These are phyloP conservation scores for Cataglyphis cursor DNA, from an alignment of 2,888 invertebrate genomes.

Conservation along the genomic window DNA sequence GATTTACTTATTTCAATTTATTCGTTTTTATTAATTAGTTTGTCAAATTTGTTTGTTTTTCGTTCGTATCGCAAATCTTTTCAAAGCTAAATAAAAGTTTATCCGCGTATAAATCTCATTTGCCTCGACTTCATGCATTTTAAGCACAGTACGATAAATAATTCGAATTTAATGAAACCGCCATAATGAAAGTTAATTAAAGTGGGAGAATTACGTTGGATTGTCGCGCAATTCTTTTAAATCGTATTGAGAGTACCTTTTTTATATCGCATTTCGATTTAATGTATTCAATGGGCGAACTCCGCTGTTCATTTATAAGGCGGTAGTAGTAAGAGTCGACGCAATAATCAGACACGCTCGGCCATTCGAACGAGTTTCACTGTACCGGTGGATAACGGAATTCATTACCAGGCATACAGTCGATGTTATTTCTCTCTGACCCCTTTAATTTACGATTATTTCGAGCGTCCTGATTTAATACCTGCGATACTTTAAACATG, in stretches of 20 bases:
- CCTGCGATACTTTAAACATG: constrained; percentile 19
- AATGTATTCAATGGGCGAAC: constrained; percentile 48
- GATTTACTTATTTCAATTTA: background rate
- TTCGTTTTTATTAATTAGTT: background rate
- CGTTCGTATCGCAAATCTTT: background rate
- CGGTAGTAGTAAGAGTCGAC: constrained; percentile 48
- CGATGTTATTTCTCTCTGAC: constrained; percentile 47
- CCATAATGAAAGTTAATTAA: constrained; percentile 45
- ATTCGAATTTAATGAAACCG: constrained; percentile 34
- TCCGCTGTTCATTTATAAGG: constrained; percentile 47
- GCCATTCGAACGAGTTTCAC: constrained; percentile 50
- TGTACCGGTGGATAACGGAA: constrained; percentile 52
- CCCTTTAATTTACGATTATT: constrained; percentile 55
- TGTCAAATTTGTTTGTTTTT: background rate
- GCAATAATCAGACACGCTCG: constrained; percentile 56
- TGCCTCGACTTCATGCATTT: background rate
- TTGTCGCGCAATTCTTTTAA: constrained; percentile 37
- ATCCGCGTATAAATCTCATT: background rate
- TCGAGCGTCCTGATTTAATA: constrained; percentile 47
- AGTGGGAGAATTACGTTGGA: constrained; percentile 22
- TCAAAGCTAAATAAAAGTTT: constrained; percentile 26
- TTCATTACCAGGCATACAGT: constrained; percentile 47
- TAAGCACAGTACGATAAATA: constrained; percentile 20
- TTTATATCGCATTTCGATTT: constrained; percentile 48
- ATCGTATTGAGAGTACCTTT: constrained; percentile 35